Conservation (phyloP, 1,140 invertebrate genomes). For the Anoplophora glabripennis region DNA sequence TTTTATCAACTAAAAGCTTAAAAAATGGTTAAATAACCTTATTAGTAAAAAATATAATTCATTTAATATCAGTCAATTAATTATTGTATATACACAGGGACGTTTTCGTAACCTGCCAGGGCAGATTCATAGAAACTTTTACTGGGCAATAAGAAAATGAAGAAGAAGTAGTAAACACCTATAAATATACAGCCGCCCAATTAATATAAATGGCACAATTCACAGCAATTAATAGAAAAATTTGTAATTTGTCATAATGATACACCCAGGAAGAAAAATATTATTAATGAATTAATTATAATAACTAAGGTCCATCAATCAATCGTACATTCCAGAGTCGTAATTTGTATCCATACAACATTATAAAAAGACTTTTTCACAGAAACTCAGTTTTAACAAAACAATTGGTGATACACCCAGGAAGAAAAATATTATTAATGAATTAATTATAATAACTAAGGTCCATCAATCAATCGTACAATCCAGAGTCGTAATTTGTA, state of each 20-base stretch:
- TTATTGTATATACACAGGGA: conserved; percentile 18
- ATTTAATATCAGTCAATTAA: conserved; percentile 19
- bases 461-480: too few species aligned
- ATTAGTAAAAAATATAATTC: conserved; percentile 19
- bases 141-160: conserved; percentile 5
- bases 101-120: conserved; percentile 6
- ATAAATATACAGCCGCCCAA: conserved; percentile 1
- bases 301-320: too few species aligned
- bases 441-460: too few species aligned
- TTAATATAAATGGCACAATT: conserved; percentile 43
- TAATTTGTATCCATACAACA: too few species aligned
- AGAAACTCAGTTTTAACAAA: too few species aligned
- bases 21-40: neutral
- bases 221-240: conserved; percentile 41
- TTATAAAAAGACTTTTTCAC: too few species aligned
- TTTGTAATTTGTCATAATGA: neutral
- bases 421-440: too few species aligned
- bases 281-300: too few species aligned
- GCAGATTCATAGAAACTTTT: neutral
- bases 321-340: too few species aligned
- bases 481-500: too few species aligned
- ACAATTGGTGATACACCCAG: too few species aligned
- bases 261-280: neutral
- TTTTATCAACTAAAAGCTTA: conserved; percentile 11
- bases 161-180: neutral